These are phyloP conservation scores for Unio pictorum DNA, from an alignment of 2,888 invertebrate genomes.

Conservation along the genomic window DNA sequence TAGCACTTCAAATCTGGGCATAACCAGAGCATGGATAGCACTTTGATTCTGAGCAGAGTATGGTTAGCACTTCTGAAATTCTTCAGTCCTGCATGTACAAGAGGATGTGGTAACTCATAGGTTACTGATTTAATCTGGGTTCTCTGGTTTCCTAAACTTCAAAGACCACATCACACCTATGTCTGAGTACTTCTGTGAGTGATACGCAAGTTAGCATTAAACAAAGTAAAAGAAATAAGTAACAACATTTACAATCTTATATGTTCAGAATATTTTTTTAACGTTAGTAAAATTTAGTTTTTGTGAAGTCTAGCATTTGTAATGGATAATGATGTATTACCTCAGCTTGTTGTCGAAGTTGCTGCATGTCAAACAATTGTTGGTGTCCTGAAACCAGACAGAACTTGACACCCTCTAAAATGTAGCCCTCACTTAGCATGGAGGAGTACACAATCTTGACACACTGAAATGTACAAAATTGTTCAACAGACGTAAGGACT, in stretches of 20 bases:
- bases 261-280: background rate
- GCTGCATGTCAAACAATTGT: slow-evolving; percentile 33
- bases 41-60: no score
- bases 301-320: background rate
- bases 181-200: no score
- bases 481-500: background rate
- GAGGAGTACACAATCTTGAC: slow-evolving; percentile 39
- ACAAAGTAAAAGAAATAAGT: no score
- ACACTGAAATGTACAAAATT: slow-evolving; percentile 39
- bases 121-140: no score
- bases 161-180: no score
- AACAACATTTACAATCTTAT: background rate
- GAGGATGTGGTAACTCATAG: no score
- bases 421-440: slow-evolving; percentile 31
- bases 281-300: background rate
- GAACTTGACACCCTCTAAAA: slow-evolving; percentile 53
- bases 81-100: no score
- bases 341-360: slow-evolving; percentile 30
- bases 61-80: no score
- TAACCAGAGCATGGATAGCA: no score
- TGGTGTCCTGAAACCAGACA: slow-evolving; percentile 45
- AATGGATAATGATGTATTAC: slow-evolving; percentile 12
- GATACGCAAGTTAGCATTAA: no score
- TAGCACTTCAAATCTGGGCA: no score
- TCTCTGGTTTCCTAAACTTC: no score